These are phyloP conservation scores for Fundulus diaphanus DNA, from an alignment of 2,797 vertebrate species.

Conservation along the genomic window DNA sequence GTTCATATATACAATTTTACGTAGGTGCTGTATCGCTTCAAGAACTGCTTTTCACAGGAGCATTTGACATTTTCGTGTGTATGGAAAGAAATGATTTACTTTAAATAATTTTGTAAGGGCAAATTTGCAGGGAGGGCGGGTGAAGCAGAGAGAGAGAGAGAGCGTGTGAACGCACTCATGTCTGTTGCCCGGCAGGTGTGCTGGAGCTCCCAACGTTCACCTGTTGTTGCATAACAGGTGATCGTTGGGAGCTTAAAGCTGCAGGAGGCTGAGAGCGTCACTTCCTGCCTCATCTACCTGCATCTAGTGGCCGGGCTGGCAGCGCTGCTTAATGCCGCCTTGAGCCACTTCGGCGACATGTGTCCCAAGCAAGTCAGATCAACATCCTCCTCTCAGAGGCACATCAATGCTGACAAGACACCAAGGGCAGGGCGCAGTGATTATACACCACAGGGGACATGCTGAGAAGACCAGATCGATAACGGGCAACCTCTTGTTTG, in stretches of 20 bases:
- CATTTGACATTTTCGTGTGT: constrained; percentile 10
- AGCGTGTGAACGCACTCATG: constrained; percentile 33
- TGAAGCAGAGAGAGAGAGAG: not conserved
- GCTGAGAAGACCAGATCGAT: constrained; percentile 49
- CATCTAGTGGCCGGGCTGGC: constrained; percentile 30
- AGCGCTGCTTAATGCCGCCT: constrained; percentile 50
- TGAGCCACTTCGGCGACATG: constrained; percentile 55
- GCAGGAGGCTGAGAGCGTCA: constrained; percentile 66
- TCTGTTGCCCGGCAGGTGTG: constrained; percentile 43
- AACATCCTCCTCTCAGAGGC: constrained; percentile 53
- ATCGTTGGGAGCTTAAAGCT: constrained; percentile 73
- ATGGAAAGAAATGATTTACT: constrained; percentile 2
- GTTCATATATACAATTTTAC: constrained; percentile 4
- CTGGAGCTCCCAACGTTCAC: constrained; percentile 38
- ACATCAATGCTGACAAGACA: constrained; percentile 55
- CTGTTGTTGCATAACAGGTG: constrained; percentile 75
- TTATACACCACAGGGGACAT: constrained; percentile 37
- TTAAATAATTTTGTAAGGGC: constrained; percentile 14
- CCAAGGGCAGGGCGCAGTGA: constrained; percentile 33
- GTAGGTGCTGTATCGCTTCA: not conserved
- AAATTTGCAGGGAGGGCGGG: not conserved
- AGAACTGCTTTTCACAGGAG: not conserved
- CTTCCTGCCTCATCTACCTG: constrained; percentile 70
- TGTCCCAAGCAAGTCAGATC: constrained; percentile 59
- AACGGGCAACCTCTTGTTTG: constrained; percentile 14